Base-by-base conservation (phyloP, 2,888 invertebrate genomes). In the Ligdia adustata region DNA sequence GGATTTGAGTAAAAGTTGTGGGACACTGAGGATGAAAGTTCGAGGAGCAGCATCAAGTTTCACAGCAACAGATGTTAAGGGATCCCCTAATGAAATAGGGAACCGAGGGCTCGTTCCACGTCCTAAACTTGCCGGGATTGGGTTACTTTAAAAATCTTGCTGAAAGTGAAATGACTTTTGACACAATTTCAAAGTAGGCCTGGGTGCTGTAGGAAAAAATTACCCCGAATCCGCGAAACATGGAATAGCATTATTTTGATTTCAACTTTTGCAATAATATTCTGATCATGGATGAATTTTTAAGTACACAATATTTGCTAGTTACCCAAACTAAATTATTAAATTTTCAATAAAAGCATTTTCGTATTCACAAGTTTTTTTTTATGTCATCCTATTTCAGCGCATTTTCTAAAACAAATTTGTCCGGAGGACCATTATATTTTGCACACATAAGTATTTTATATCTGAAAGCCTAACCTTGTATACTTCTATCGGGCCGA, bases 1-100 rank as follows among this genome's bases (percentile, higher is more conserved):
- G 24, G 28, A 37, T 48, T 42, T 15, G 33, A 39, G 39, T 34
- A n/a, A 39, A 49, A 38, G 9, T 22, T 46, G 5, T 27, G 24
- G 28, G 11, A 26, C 64, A 64, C 62, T 55, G 66, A 41, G 55
- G 54, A 71, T 65, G 68, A 71, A 79, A 79, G 71, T 79, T 78
- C 62, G 72, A 75, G 75, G 76, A 77, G 75, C 64, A 73, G 73
- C 75, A 69, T 74, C 72, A 75, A 80, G 75, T 81, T 80, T 75
- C 66, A 68, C 67, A 77, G 79, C 75, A 81, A 75, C 80, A 82
- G 82, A 82, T 82, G 82, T 70, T 77, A 66, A 42, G 68, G 69
- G 69, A 64, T 55, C 65, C 69, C 71, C 69, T 80, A 79, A 82
- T 80, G 75, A 80, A 82, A 79, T 74, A 70, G 72, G 64, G 63